Base-by-base conservation (phyloP, 2,797 vertebrate species). In the Micropoecilia bifurca region DNA sequence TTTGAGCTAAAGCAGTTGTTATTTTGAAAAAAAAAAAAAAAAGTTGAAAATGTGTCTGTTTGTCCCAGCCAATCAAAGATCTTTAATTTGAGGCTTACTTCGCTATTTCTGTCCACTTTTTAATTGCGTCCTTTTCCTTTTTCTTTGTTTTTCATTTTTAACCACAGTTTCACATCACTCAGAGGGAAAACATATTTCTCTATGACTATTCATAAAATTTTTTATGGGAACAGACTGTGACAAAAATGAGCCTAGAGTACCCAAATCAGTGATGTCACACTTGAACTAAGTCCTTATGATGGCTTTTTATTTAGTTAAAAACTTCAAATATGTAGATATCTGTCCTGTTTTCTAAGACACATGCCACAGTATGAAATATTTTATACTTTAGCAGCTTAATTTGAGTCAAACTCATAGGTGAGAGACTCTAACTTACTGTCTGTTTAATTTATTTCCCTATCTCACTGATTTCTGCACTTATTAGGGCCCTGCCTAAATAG, bases 401-500 rank as follows among this genome's bases (percentile, higher is more conserved):
- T 41, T 43, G 4, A 33, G 30, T 68, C 14, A 48, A 48, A 77
- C 9, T 16, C 18, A 43, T 28, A 28, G 14, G 3, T 28, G 20
- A 57, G 30, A 43, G 16, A 12, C 20, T 47, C 28, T 18, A 73
- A 6, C 22, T 41, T 63, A 7, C 43, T 77, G 74, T n/a, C 22
- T 41, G 46, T 36, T 77, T 74, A 77, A 57, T 50, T 10, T 16
- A 45, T 76, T 68, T 78, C 45, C 33, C 20, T 20, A 43, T 75
- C 50, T 28, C 59, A 59, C 53, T 82, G 1, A 68, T 33, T 75
- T 36, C 33, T 41, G 57, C 18, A 1, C 53, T 59, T 41, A 79
- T 83, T 69, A 53, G 0, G 5, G 43, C 57, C 69, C 39, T 69
- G 57, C 71, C 75, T 77, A 41, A 82, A 73, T 48, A 73, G 75